A percentile compares a stretch with the other conserved stretches of the same genome.
Conservation (phyloP, 2,888 invertebrate species). For the Strigamia crassipes region DNA sequence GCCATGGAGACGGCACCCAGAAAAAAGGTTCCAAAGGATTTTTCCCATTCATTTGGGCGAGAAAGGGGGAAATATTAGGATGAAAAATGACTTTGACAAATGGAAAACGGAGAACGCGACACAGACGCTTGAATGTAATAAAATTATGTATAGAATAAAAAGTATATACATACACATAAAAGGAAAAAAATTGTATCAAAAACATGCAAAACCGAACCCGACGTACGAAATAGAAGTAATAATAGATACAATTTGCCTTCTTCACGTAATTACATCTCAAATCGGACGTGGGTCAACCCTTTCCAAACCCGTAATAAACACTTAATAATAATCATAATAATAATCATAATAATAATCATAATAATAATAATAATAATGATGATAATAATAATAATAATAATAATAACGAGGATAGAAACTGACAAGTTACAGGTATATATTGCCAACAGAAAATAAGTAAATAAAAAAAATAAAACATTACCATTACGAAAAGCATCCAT, state of each 20-base stretch:
- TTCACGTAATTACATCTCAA: constrained; percentile 5
- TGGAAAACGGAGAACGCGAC: constrained; percentile 14
- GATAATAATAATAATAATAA: too few species aligned
- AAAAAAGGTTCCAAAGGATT: constrained; percentile 36
- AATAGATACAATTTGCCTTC: not conserved
- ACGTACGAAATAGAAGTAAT: not conserved
- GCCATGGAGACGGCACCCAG: not conserved
- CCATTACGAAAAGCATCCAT: not conserved
- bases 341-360: not conserved
- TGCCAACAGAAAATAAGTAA: not conserved
- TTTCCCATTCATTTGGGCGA: constrained; percentile 38
- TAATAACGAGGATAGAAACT: not conserved
- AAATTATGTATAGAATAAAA: not conserved
- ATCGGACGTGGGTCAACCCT: not conserved
- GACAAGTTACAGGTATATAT: not conserved
- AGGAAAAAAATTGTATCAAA: not conserved
- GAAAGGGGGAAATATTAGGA: constrained; percentile 35
- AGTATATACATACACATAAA: not conserved
- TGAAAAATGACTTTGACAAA: constrained; percentile 42
- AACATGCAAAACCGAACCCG: not conserved
- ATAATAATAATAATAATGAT: too few species aligned
- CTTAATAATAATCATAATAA: constrained; percentile 5
- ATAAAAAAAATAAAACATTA: not conserved
- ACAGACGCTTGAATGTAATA: constrained; percentile 21
- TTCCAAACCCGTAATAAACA: not conserved